phyloP scores from a whole-genome alignment of 2,113 vertebrate genomes.

The Marmota monax region DNA sequence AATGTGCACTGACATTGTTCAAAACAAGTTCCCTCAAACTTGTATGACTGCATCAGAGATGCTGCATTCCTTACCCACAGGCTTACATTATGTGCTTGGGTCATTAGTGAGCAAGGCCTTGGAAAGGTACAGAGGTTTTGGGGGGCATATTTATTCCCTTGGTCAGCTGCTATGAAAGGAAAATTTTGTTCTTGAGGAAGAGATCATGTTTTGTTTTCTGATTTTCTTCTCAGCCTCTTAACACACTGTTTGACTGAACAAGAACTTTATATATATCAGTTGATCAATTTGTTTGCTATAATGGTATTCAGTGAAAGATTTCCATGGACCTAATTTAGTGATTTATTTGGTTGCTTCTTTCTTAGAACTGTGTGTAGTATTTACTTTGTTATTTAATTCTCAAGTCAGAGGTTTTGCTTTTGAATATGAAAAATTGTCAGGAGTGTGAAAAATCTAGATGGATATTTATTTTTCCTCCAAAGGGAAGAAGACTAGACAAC shows the following conservation, averaged over 20 bases:
- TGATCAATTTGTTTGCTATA: neutral
- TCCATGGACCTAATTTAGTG: neutral
- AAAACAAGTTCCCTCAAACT: neutral
- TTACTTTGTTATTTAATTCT: neutral
- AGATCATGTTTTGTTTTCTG: neutral
- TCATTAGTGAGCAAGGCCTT: neutral
- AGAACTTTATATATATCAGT: neutral
- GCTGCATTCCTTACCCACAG: neutral
- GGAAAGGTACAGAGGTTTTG: constrained; percentile 67
- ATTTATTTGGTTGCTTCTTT: neutral
- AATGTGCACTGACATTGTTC: neutral
- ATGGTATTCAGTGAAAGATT: neutral
- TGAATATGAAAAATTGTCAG: neutral
- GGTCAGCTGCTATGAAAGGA: neutral
- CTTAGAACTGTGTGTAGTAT: neutral
- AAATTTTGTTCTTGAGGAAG: constrained; percentile 80
- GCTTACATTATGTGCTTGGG: constrained; percentile 65
- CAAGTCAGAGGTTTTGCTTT: neutral
- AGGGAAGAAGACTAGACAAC: neutral
- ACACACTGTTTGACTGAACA: neutral
- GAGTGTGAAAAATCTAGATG: neutral
- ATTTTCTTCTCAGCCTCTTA: neutral
- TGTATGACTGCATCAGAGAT: neutral
- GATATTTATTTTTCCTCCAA: neutral
- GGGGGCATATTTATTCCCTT: neutral